Evolutionary conservation across 2,797 vertebrate genomes (phyloP), one percentile per base, ranked within the genome.

Genomic region (Clarias fuscus): DNA sequence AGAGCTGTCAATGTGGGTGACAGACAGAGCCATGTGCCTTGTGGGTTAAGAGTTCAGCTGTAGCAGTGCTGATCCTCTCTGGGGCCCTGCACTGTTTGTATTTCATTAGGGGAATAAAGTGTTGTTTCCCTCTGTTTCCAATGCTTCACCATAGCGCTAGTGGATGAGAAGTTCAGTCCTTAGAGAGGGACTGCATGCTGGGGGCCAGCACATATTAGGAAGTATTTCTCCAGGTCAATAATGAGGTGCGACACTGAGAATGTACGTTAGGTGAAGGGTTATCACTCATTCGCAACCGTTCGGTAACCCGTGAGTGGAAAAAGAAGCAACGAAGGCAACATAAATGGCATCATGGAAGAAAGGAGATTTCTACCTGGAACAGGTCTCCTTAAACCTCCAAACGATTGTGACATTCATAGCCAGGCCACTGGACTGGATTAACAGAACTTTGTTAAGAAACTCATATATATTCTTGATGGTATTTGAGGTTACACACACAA

Each of bases 361-460:
- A 40, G 71, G 65, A 59, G 68, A 87, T 84, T 83, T 83, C 65
- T 70, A 84, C 71, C 65, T 87, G 71, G 78, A 86, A 72, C 67
- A 84, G 30, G 68, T 83, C 77, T 53, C 58, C 56, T 71, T 76
- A 84, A 84, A 86, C 37, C 71, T 73, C 24, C 68, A 84, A 78
- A 78, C 8, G 81, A 81, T 48, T 72, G 43, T 84, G 76, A 92
- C 92, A 91, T 92, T 92, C 73, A 86, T 80, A 89, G 87, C 89
- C n/a, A 86, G 90, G 86, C 91, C 92, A 84, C 87, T 92, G 91
- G 89, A 84, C 89, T 90, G 90, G 91, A 92, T 92, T 92, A 84
- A 84, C 86, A 59, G 70, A 37, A 37, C 64, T n/a, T n/a, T 62
- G 56, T 61, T 58, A 18, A 82, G 61, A 64, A 84, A 53, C 70